Evolutionary conservation across 2,797 vertebrate species (phyloP), one percentile per base, ranked within the genome.

Genomic region (Protosalanx chinensis): DNA sequence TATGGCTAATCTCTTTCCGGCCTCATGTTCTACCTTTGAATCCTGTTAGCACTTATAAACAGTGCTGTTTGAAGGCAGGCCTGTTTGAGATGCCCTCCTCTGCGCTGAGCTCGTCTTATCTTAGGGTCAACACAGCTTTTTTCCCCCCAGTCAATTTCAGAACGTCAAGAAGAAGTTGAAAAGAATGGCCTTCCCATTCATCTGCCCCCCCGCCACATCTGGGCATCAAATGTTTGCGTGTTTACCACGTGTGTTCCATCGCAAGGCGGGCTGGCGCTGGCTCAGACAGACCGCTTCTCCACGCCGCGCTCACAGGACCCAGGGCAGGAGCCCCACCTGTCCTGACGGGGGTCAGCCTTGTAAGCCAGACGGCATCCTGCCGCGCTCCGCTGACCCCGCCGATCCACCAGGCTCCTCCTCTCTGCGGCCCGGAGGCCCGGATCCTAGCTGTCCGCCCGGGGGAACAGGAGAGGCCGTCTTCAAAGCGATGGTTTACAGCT

Each of bases 401-500:
- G 41, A 46, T 12, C 41, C 10, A 13, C 41, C 10, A 2, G 71
- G 61, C 73, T 15, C 33, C 78, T 66, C 69, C 76, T 72, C 8
- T 33, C 33, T 71, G 60, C 66, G 27, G 77, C 84, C 84, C 76
- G 53, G 72, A 88, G 86, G 87, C 85, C 82, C 79, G 15, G 51
- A 56, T 6, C 18, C 12, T 20, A 37, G 63, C 63, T 20, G 63
- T 93, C 88, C 76, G 87, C 95, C 93, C 95, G 90, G 94, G 94
- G 84, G 51, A 88, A 90, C 90, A 88, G 83, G 77, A 87, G 87
- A 82, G 81, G 86, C 90, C 85, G 81, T 93, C 94, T 95, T 97
- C 94, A 96, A 95, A 96, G 95, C 92, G 91, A 94, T 93, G 91
- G 93, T 94, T 96, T 96, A 93, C 95, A 97, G 95, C 94, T 97